A percentile compares a stretch with the other conserved stretches of the same genome.
Evolutionary conservation across 1,140 invertebrate species (phyloP).

Genomic region (Eubasilissa regina): DNA sequence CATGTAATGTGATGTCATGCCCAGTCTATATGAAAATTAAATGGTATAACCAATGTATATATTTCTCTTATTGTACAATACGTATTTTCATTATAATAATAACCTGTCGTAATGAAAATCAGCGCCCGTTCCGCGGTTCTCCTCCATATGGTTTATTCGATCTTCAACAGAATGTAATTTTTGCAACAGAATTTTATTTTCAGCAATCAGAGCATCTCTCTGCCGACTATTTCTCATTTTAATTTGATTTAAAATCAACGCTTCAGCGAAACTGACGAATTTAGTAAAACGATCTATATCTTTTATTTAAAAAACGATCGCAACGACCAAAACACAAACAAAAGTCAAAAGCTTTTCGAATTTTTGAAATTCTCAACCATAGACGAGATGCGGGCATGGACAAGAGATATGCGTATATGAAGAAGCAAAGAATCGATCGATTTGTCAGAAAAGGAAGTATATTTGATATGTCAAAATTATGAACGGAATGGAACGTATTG

Average conservation of each 20-base stretch:
- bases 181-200: background rate
- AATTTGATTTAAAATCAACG: background rate
- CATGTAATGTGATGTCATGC: background rate
- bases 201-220: constrained; percentile 2
- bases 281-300: too few relatives aligned
- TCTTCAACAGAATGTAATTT: background rate
- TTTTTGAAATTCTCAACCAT: too few relatives aligned
- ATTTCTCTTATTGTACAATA: background rate
- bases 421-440: too few relatives aligned
- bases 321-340: too few relatives aligned
- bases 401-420: too few relatives aligned
- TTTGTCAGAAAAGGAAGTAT: too few relatives aligned
- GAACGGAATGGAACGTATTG: too few relatives aligned
- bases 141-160: background rate
- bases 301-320: too few relatives aligned
- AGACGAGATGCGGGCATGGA: too few relatives aligned
- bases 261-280: too few relatives aligned
- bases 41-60: background rate
- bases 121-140: background rate
- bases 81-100: background rate
- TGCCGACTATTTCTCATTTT: background rate
- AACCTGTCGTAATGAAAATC: background rate
- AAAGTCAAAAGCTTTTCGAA: too few relatives aligned
- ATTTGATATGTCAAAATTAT: too few relatives aligned
- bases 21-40: background rate